phyloP scores from a whole-genome alignment of 2,113 vertebrate genomes.

The Crotalus horridus region DNA sequence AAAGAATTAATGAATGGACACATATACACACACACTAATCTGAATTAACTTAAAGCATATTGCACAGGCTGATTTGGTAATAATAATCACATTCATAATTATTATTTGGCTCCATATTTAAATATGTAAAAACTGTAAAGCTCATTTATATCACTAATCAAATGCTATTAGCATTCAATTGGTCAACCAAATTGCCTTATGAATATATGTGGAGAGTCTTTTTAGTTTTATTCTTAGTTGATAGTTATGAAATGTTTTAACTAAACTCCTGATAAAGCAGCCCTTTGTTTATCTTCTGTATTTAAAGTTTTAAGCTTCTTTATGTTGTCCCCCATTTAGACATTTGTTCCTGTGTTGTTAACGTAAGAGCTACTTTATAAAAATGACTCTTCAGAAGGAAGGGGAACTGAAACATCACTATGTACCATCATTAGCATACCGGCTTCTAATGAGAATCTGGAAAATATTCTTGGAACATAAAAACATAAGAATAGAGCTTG shows the following conservation, averaged over 20 bases:
- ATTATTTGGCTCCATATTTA: neutral
- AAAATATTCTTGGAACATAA: neutral
- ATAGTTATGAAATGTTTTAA: neutral
- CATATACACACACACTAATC: neutral
- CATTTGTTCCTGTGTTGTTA: neutral
- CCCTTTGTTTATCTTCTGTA: neutral
- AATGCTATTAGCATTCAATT: neutral
- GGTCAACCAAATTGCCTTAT: neutral
- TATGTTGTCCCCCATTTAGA: neutral
- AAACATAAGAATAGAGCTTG: neutral
- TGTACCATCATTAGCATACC: neutral
- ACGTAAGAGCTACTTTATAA: neutral
- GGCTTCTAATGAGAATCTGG: neutral
- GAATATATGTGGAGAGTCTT: neutral
- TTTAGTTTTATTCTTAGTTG: neutral
- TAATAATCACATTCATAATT: neutral
- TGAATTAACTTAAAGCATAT: conserved; percentile 29
- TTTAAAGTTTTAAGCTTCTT: neutral
- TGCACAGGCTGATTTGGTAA: conserved; percentile 24
- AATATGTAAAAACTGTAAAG: neutral
- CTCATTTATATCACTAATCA: neutral
- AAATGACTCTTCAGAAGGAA: neutral
- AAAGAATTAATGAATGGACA: conserved; percentile 1
- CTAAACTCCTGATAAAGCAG: neutral
- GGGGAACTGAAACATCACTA: neutral